Conservation (phyloP, 53 echinoderm and acorn worm species). For the Apostichopus leukothele region DNA sequence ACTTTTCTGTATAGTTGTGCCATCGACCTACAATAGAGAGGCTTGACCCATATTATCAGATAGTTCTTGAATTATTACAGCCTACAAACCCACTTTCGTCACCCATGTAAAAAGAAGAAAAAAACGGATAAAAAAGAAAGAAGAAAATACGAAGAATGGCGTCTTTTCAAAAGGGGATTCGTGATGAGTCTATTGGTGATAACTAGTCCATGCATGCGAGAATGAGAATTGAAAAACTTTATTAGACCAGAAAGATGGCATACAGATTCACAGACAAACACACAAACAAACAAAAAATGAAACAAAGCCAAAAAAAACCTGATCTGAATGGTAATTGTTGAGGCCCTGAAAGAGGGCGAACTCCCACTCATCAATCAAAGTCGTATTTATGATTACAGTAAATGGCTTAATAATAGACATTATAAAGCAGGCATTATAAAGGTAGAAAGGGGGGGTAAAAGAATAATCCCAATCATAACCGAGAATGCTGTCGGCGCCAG, state of each 20-base stretch:
- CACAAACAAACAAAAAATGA: not conserved
- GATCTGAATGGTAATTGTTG: not conserved
- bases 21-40: not conserved
- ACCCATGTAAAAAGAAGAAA: not conserved
- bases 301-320: not conserved
- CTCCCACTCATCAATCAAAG: constrained; percentile 3
- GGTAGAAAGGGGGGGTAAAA: not conserved
- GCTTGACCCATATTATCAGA: not conserved
- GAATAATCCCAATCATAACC: not conserved
- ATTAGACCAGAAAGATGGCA: not conserved
- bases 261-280: not conserved
- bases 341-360: not conserved
- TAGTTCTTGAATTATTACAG: not conserved
- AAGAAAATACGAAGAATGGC: too few relatives aligned
- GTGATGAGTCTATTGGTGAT: not conserved
- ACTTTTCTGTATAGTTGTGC: not conserved
- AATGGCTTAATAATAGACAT: not conserved
- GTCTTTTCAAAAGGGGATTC: not conserved
- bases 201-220: not conserved
- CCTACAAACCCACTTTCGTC: not conserved
- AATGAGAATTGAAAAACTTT: not conserved
- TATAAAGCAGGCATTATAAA: not conserved
- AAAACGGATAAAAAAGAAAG: not conserved
- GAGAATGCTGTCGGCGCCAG: not conserved
- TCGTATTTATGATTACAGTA: not conserved